Conservation (phyloP, 2,113 vertebrate species). For the Daboia siamensis region DNA sequence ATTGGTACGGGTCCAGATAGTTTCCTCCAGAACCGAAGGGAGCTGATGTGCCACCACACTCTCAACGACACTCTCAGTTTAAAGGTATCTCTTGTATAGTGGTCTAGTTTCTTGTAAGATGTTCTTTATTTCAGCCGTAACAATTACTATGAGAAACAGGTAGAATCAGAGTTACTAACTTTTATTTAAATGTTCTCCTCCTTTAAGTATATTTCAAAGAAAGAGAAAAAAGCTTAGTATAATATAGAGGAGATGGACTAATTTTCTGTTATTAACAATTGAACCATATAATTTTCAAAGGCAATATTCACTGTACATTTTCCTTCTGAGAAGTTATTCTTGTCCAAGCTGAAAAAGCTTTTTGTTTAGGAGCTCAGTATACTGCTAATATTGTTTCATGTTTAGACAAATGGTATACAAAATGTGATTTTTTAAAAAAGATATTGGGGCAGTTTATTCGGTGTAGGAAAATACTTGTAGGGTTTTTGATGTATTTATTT, state of each 20-base stretch:
- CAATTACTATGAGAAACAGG: neutral
- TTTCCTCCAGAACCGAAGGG: no score
- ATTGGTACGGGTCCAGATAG: no score
- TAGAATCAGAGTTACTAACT: neutral
- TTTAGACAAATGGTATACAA: neutral
- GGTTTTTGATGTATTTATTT: constrained; percentile 3
- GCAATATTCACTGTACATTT: neutral
- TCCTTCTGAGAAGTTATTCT: neutral
- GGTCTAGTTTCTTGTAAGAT: neutral
- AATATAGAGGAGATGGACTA: neutral
- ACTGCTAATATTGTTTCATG: neutral
- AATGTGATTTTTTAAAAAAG: neutral
- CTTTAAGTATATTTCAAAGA: neutral
- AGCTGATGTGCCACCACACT: no score
- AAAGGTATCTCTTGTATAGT: neutral
- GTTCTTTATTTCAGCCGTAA: neutral
- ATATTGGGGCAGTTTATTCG: neutral
- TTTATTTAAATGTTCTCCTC: neutral
- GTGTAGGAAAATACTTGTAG: neutral
- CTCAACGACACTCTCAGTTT: no score
- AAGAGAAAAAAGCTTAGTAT: neutral
- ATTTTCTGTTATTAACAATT: neutral
- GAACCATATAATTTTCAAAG: neutral
- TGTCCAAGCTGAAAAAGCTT: neutral
- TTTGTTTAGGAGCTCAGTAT: neutral